These are phyloP conservation scores for Sebastes oblongus DNA, from an alignment of 2,797 vertebrate species.

Conservation along the genomic window DNA sequence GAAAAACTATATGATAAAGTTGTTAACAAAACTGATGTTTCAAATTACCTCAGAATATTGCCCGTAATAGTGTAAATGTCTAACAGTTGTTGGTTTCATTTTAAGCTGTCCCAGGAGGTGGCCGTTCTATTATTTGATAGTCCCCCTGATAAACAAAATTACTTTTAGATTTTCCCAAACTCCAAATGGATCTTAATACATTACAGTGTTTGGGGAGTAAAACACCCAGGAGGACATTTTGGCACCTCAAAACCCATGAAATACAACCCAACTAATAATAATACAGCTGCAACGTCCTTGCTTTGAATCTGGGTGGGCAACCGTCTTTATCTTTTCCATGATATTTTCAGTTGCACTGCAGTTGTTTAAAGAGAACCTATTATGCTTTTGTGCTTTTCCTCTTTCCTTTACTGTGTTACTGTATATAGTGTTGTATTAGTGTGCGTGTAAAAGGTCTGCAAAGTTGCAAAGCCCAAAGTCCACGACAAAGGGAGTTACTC, in stretches of 20 bases:
- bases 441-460: no score
- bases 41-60: not conserved
- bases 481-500: no score
- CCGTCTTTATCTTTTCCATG: not conserved
- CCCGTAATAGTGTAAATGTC: not conserved
- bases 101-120: constrained; percentile 16
- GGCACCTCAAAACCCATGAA: not conserved
- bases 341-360: not conserved
- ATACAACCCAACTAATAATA: not conserved
- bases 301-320: not conserved
- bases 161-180: not conserved
- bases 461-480: no score
- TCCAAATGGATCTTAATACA: constrained; percentile 3
- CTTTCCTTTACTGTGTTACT: no score
- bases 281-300: not conserved
- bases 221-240: not conserved
- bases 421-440: no score
- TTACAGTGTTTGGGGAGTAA: not conserved
- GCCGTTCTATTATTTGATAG: not conserved
- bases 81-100: constrained; percentile 17
- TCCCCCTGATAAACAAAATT: constrained; percentile 8
- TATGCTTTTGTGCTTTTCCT: no score
- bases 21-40: not conserved
- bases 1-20: not conserved
- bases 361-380: not conserved